Percentiles rank a stretch among this genome's conserved stretches.
These are phyloP conservation scores for Hydraecia micacea DNA, from an alignment of 2,888 invertebrate species.

Conservation along the genomic window DNA sequence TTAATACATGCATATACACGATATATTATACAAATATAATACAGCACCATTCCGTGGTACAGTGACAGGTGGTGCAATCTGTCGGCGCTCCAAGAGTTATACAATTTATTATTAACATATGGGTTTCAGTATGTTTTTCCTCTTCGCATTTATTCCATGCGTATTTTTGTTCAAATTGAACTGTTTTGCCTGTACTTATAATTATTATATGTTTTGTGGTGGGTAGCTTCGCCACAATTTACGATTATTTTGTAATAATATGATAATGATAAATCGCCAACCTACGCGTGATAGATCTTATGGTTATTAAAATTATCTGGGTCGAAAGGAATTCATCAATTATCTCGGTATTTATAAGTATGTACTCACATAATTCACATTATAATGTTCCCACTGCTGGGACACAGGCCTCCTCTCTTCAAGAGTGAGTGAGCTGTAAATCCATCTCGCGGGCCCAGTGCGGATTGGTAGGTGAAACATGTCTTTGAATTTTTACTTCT, in stretches of 20 bases:
- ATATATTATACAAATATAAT: slow-evolving; percentile 12
- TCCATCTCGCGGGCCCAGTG: neutral
- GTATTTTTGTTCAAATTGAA: slow-evolving; percentile 45
- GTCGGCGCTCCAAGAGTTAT: slow-evolving; percentile 46
- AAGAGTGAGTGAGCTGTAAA: no score
- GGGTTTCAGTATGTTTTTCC: slow-evolving; percentile 53
- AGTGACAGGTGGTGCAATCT: slow-evolving; percentile 59
- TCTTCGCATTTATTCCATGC: slow-evolving; percentile 24
- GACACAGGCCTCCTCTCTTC: neutral
- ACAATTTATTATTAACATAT: slow-evolving; percentile 60
- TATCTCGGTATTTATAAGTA: neutral
- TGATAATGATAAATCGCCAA: neutral
- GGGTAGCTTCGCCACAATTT: neutral
- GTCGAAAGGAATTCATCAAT: neutral
- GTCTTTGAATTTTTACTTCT: neutral
- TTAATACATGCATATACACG: neutral
- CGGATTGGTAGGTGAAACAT: no score
- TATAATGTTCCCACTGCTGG: neutral
- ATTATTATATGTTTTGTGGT: neutral
- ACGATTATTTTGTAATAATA: neutral
- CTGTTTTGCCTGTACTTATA: slow-evolving; percentile 8
- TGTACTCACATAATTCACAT: neutral
- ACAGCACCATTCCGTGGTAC: slow-evolving; percentile 12
- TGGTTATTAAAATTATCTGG: neutral
- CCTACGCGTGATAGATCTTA: neutral